Percentiles rank a stretch among this genome's conserved stretches.
Evolutionary conservation across 1,140 invertebrate species (phyloP).

Genomic region (Orchesella cincta): DNA sequence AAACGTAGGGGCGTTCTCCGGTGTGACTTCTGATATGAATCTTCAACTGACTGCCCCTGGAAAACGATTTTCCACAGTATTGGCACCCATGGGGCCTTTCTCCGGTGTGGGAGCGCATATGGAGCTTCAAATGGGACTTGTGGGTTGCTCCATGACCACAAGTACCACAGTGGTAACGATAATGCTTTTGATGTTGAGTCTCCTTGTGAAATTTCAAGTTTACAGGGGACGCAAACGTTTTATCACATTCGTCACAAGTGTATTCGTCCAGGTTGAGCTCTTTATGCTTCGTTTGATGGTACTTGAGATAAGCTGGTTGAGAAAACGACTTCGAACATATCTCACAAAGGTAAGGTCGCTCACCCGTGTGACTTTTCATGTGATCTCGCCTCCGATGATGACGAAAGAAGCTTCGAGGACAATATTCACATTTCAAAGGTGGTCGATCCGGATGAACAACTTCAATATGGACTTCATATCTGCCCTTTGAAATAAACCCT

Average conservation of each 20-base stretch:
- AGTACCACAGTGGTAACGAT: constrained; percentile 30
- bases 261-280: constrained; percentile 25
- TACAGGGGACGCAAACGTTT: constrained; percentile 23
- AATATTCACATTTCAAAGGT: constrained; percentile 35
- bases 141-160: constrained; percentile 34
- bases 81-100: constrained; percentile 22
- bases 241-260: constrained; percentile 32
- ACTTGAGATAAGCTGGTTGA: constrained; percentile 31
- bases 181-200: constrained; percentile 30
- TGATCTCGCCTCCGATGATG: constrained; percentile 30
- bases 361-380: constrained; percentile 33
- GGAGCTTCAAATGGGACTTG: constrained; percentile 18
- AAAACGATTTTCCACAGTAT: constrained; percentile 19
- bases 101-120: constrained; percentile 31
- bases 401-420: constrained; percentile 31
- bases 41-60: constrained; percentile 19
- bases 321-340: constrained; percentile 33
- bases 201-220: constrained; percentile 29
- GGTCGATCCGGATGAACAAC: constrained; percentile 25
- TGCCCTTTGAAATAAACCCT: constrained; percentile 18
- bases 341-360: constrained; percentile 36
- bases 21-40: constrained; percentile 34
- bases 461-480: constrained; percentile 33
- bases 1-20: constrained; percentile 31
- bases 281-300: constrained; percentile 32